Base-by-base conservation (phyloP, 2,888 invertebrate species). In the Dioctria linearis region DNA sequence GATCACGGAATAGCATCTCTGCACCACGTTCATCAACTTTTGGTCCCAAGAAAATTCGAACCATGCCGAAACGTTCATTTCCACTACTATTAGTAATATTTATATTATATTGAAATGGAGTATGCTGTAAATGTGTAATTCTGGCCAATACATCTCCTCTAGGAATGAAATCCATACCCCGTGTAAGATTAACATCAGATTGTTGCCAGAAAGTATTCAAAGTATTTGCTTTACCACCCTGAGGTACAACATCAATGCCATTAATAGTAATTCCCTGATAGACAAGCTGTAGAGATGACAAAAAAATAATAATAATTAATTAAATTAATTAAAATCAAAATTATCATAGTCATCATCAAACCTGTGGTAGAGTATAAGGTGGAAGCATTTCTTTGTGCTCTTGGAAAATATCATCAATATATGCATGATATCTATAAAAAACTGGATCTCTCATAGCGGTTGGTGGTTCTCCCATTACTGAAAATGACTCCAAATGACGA, bases 121-220 rank as follows among this genome's bases (percentile, higher is more conserved):
- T 88, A 85, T 96, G 93, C 88, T 95, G 94, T 82, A 96, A 90
- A 87, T 96, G 96, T 0, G 94, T 94, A 88, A 95, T 93, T 13
- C 88, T 84, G 0, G 93, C 95, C 67, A 93, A 91, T 51, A 95
- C 92, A 63, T 92, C 88, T 67, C 95, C 95, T 0, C 95, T 90
- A 0, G 95, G 95, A 6, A 92, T 91, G 89, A 96, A 96, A 89
- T 96, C 96, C 86, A 96, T 91, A 0, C 96, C 96, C 1, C 95
- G 91, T 0, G 93, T 92, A 54, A 96, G 87, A 85, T 96, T 94
- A 83, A 96, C 91, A 71, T 94, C 93, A 80, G 94, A 94, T 88
- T 94, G 93, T 90, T 94, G 93, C 96, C 96, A 96, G 88, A 92
- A 93, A 0, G 95, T 95, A 81, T 89, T 88, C 57, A 96, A 83